phyloP scores from a whole-genome alignment of 2,888 invertebrate species.

The Ophonus ardosiacus region DNA sequence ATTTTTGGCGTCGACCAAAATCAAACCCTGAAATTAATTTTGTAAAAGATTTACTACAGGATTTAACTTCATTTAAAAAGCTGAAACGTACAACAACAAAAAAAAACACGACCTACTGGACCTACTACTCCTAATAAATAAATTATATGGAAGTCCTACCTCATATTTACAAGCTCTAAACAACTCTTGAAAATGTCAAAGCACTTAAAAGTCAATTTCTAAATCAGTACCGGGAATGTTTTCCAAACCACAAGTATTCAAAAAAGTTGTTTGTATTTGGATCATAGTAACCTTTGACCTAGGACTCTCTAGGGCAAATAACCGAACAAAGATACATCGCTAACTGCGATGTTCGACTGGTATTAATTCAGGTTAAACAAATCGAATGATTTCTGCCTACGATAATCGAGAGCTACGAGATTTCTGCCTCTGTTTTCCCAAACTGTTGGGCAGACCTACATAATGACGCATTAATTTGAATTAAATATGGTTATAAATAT shows the following conservation, averaged over 20 bases:
- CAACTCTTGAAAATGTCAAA: not conserved
- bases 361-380: conserved; percentile 36
- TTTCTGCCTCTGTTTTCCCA: not conserved
- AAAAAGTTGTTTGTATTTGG: not conserved
- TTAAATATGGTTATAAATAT: conserved; percentile 52
- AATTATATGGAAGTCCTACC: not conserved
- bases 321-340: conserved; percentile 9
- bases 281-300: not conserved
- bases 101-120: too few species aligned
- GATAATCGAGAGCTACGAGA: conserved; percentile 29
- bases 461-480: conserved; percentile 53
- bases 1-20: too few species aligned
- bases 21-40: too few species aligned
- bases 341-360: conserved; percentile 32
- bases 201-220: not conserved
- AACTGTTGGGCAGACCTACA: conserved; percentile 13
- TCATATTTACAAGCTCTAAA: not conserved
- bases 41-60: too few species aligned
- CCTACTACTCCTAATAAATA: not conserved
- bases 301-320: not conserved
- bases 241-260: not conserved
- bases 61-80: too few species aligned
- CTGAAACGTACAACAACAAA: too few species aligned
- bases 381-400: conserved; percentile 47
- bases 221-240: not conserved